Evolutionary conservation across 2,888 invertebrate genomes (phyloP).

Genomic region (Prosapia bicincta): DNA sequence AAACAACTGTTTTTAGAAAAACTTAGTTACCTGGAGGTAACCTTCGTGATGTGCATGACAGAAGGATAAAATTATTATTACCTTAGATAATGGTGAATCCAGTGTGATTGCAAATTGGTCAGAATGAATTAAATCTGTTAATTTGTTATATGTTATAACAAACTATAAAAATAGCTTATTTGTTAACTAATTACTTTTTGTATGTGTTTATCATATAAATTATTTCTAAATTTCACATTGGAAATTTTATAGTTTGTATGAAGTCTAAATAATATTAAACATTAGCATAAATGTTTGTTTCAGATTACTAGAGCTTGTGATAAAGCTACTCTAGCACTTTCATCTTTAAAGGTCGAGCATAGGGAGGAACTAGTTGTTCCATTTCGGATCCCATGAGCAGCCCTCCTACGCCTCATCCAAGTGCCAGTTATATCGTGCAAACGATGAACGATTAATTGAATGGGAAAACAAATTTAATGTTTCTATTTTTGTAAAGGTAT

Average conservation of each 20-base stretch:
- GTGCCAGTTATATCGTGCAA: slow-evolving; percentile 2
- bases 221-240: too few species aligned
- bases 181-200: too few species aligned
- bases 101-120: too few species aligned
- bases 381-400: slow-evolving; percentile 67
- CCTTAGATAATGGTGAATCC: too few species aligned
- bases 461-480: background rate
- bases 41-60: too few species aligned
- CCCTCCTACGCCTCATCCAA: background rate
- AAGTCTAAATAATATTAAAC: background rate
- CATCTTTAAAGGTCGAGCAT: slow-evolving; percentile 80
- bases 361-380: slow-evolving; percentile 88
- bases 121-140: too few species aligned
- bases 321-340: slow-evolving; percentile 67
- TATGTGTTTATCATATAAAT: too few species aligned
- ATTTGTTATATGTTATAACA: too few species aligned
- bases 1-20: too few species aligned
- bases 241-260: background rate
- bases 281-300: slow-evolving; percentile 42
- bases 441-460: background rate
- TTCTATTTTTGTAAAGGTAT: background rate
- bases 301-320: slow-evolving; percentile 69
- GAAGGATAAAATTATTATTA: too few species aligned
- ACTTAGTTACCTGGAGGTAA: too few species aligned
- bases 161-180: too few species aligned